Percentiles rank a stretch among this genome's conserved stretches.
These are phyloP conservation scores for Cairina moschata DNA, from an alignment of 2,113 vertebrate genomes.

Conservation along the genomic window DNA sequence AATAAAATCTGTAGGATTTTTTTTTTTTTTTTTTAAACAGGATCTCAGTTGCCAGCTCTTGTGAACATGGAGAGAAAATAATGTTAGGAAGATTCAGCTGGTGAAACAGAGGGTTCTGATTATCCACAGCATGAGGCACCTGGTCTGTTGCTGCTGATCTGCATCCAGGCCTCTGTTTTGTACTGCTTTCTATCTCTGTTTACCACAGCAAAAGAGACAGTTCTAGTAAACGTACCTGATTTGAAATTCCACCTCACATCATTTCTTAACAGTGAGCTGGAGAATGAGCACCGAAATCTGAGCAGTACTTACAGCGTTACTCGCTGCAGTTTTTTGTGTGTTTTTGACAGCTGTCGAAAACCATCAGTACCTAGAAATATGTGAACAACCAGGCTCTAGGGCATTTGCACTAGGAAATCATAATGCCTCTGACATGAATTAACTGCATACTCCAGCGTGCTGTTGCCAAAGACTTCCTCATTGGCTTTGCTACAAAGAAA, in stretches of 20 bases:
- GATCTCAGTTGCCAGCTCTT: neutral
- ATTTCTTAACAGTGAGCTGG: neutral
- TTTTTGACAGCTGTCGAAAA: constrained; percentile 50
- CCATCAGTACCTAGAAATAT: constrained; percentile 44
- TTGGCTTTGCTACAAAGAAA: neutral
- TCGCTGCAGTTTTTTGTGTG: constrained; percentile 39
- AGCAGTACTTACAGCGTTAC: neutral
- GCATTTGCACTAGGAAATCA: constrained; percentile 27
- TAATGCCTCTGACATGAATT: constrained; percentile 23
- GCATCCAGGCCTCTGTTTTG: neutral
- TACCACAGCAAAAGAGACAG: neutral
- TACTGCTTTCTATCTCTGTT: neutral
- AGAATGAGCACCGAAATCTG: accelerated
- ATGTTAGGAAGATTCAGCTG: neutral
- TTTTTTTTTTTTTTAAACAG: neutral
- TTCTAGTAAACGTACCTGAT: neutral
- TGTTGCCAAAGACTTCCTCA: constrained; percentile 47
- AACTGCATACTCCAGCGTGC: constrained; percentile 6
- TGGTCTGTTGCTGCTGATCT: neutral
- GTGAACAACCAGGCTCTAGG: neutral
- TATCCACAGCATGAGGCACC: neutral
- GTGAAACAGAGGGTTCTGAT: neutral
- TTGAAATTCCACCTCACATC: neutral
- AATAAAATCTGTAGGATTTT: neutral
- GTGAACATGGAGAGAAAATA: neutral